Base-by-base conservation (phyloP, 2,888 invertebrate species). In the Drosophila melanocephala region DNA sequence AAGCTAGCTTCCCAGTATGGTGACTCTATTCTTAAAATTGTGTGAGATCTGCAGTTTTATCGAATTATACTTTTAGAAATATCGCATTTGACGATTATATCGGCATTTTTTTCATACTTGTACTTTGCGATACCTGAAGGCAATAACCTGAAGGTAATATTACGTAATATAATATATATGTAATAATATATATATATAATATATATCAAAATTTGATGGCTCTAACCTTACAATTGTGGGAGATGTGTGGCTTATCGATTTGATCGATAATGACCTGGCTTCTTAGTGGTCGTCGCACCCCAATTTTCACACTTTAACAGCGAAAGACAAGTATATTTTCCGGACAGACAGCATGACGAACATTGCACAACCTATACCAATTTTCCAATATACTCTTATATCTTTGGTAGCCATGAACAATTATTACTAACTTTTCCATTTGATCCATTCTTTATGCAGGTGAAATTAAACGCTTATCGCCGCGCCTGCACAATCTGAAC, bases 401-500 rank as follows among this genome's bases (percentile, higher is more conserved):
- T 7, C 1, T 33, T 10, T n/a, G 10, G 35, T 5, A 10, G 1
- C 12, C n/a, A 42, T 14, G 6, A 0, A 47, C 9, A 28, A 7
- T 26, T 39, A 12, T 28, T 7, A n/a, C 2, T 16, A 57, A 57
- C 5, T 10, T 10, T 19, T 1, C 6, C 3, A 28, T 1, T 22
- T 14, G 12, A 5, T 51, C 1, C 12, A 12, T 3, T 14, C 35
- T 2, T 9, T 19, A 57, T 70, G 7, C 35, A 92, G 92, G 98
- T 0, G 97, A 97, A 90, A 96, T 99, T 22, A 98, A 98, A 93
- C 95, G 98, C 12, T 94, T 99, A 12, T 94, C 96, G 69, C 97
- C 99, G 0, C 94, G 99, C 39, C 93, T 99, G 63, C 96, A 97
- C 89, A 98, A 98, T 69, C 95, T 99, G 64, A 96, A 97, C 86